Base-by-base conservation (phyloP, 2,888 invertebrate species). In the Xylocampa areola region DNA sequence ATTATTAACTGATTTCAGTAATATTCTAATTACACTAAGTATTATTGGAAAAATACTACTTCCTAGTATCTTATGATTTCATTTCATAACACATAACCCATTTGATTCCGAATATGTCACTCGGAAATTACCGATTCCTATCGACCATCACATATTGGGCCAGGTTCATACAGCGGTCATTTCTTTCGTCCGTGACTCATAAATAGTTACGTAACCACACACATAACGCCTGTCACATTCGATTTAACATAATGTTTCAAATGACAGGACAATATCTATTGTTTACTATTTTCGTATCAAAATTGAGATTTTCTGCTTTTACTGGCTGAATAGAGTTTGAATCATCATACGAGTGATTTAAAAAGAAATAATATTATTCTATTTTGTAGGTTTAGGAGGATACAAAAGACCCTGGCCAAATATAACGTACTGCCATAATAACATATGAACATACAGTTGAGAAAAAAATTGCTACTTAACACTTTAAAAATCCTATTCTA, bases 141-240 rank as follows among this genome's bases (percentile, higher is more conserved):
- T 60, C 49, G 53, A 5, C 50, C 37, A 37, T 54, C 35, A 50
- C 53, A 50, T 51, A 57, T 73, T 73, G 64, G 57, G 71, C 50
- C 55, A 48, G 41, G 52, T 35, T 51, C 41, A 55, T 61, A 47
- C 51, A 33, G 37, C 59, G 60, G 63, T 51, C 52, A 61, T 39
- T 41, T 53, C 72, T 73, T 60, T 62, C 64, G 71, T 70, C 57
- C 32, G 64, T 83, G 81, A 83, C 27, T 81, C 81, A 82, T 63
- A 49, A 58, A 30, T 44, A 27, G 70, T 73, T 67, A 30, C 77
- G 75, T 79, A 79, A 82, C 66, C 63, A 64, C 63, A 63, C 66
- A 66, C 60, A n/a, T n/a, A 62, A 76, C 72, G 69, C 62, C 39
- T 59, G 55, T 60, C 58, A 67, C 57, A 80, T 78, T 73, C 76